These are phyloP conservation scores for Ethmia dodecea DNA, from an alignment of 2,888 invertebrate species.

Conservation along the genomic window DNA sequence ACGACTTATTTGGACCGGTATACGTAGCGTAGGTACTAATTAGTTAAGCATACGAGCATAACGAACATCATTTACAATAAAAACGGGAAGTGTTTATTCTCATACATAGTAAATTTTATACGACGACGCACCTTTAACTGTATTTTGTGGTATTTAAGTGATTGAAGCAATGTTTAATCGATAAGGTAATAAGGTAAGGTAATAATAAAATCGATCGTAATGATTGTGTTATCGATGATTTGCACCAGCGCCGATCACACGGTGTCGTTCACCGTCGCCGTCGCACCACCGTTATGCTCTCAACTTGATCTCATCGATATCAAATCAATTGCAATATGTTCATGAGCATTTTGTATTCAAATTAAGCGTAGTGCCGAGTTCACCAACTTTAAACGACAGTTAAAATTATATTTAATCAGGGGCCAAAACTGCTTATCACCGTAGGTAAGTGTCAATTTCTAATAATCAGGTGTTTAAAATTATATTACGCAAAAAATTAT, in stretches of 20 bases:
- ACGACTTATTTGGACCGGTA: conserved; percentile 16
- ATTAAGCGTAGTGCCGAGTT: too few relatives aligned
- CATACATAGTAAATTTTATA: too few relatives aligned
- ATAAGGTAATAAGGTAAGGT: conserved; percentile 25
- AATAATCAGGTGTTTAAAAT: too few relatives aligned
- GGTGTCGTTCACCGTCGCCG: conserved; percentile 49
- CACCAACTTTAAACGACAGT: too few relatives aligned
- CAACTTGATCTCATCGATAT: conserved; percentile 27
- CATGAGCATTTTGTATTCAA: neutral
- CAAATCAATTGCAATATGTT: conserved; percentile 23
- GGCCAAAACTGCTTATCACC: too few relatives aligned
- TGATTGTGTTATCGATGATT: conserved; percentile 31
- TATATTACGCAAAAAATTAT: too few relatives aligned
- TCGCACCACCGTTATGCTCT: conserved; percentile 33
- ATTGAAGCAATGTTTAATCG: conserved; percentile 16
- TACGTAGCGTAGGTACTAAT: conserved; percentile 18
- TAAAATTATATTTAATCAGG: too few relatives aligned
- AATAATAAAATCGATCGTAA: conserved; percentile 18
- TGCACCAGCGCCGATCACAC: conserved; percentile 36
- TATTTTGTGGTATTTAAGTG: neutral
- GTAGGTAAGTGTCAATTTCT: too few relatives aligned
- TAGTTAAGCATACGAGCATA: conserved; percentile 21
- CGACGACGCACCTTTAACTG: conserved; percentile 3
- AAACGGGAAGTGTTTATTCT: conserved; percentile 8
- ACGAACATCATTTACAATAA: conserved; percentile 7